Conservation (phyloP, 2,888 invertebrate species). For the Pogonocherus hispidulus region DNA sequence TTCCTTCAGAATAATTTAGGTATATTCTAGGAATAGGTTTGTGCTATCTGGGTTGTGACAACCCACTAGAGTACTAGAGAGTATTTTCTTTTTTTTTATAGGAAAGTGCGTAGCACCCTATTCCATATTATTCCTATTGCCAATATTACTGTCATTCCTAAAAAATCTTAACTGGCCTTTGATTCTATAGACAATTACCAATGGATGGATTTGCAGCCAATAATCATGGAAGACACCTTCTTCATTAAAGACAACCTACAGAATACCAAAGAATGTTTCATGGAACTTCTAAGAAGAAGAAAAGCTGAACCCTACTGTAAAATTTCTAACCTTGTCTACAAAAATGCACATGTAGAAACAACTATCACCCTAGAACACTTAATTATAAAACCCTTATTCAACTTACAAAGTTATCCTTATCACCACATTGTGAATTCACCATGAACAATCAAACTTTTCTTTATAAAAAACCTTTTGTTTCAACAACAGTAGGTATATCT, state of each 20-base stretch:
- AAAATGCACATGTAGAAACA: too few species aligned
- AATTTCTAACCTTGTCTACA: not conserved
- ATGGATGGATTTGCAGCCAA: not conserved
- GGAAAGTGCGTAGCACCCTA: too few species aligned
- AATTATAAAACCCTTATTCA: not conserved
- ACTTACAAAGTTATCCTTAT: not conserved
- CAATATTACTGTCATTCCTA: not conserved
- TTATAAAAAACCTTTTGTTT: not conserved
- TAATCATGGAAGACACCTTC: not conserved
- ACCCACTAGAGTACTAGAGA: too few species aligned
- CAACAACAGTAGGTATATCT: too few species aligned
- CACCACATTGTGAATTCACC: too few species aligned
- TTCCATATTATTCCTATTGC: too few species aligned
- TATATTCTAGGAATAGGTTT: too few species aligned
- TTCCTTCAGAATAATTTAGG: too few species aligned
- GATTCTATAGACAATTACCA: not conserved
- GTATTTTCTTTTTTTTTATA: too few species aligned
- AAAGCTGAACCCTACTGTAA: not conserved
- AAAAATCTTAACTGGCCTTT: not conserved
- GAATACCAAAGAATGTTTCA: not conserved
- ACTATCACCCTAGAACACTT: not conserved
- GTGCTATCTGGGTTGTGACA: too few species aligned
- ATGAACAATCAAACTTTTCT: too few species aligned
- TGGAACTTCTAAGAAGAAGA: slow-evolving; percentile 1
- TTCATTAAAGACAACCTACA: not conserved